Evolutionary conservation across 2,888 invertebrate genomes (phyloP).

Genomic region (Cremastinae sp.): DNA sequence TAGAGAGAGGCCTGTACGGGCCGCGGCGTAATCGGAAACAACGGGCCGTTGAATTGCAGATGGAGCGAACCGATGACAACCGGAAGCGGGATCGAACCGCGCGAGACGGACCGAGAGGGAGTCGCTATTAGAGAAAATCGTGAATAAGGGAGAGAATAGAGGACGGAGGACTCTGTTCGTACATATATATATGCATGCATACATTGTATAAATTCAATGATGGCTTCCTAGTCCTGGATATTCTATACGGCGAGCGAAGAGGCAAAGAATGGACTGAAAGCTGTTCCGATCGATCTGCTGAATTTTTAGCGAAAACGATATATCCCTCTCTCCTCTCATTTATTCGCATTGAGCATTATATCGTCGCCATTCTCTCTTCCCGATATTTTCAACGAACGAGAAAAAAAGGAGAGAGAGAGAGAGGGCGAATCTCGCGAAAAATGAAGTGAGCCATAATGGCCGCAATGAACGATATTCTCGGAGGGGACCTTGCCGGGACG

Average conservation of each 20-base stretch:
- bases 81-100: slow-evolving; percentile 17
- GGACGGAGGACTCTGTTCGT: not conserved
- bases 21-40: slow-evolving; percentile 27
- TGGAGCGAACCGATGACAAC: slow-evolving; percentile 32
- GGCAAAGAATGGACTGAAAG: slow-evolving; percentile 65
- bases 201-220: not conserved
- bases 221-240: too few species aligned
- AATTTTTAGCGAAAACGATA: too few species aligned
- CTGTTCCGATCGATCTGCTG: slow-evolving; percentile 58
- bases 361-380: too few species aligned
- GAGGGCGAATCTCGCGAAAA: slow-evolving; percentile 38
- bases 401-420: slow-evolving; percentile 46
- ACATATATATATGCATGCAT: not conserved
- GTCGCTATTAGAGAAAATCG: not conserved
- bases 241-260: too few species aligned
- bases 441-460: slow-evolving; percentile 62
- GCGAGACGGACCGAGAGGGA: not conserved
- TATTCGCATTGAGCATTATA: too few species aligned
- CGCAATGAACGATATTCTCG: slow-evolving; percentile 64
- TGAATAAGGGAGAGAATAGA: not conserved
- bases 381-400: not conserved
- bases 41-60: slow-evolving; percentile 17
- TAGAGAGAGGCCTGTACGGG: not conserved
- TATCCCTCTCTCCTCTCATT: too few species aligned
- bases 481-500: slow-evolving; percentile 45